Base-by-base conservation (phyloP, 1,140 invertebrate species). In the Eriosoma lanigerum region DNA sequence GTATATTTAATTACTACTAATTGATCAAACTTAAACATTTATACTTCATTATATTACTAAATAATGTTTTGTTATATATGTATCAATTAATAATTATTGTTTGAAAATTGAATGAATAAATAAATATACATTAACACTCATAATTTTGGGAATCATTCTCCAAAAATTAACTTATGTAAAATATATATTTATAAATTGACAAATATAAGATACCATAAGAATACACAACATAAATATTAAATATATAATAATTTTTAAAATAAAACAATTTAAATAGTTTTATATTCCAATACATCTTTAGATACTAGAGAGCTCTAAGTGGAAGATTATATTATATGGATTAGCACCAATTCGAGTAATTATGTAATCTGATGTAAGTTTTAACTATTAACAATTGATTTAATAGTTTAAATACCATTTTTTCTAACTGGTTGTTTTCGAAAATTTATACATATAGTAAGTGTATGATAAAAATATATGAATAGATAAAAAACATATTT, bases 291-390 rank as follows among this genome's bases (percentile, higher is more conserved):
- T 68, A 68, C 44, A 46, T 21, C 1, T 68, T 68, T 68, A n/a
- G 38, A 68, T 24, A 17, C 66, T 48, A 68, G 15, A 62, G 60
- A 68, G 21, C 66, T 68, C 3, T 4, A 68, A 68, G 21, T 68
- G 64, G 64, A 68, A 68, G 66, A 68, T 46, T 68, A n/a, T 10
- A 64, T 62, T 32, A n/a, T 38, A 38, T 38, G 13, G 32, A 48
- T 68, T 68, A 68, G 66, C 66, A 68, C 66, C 66, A 48, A 68
- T 24, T 48, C 48, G 12, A 68, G 21, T 68, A 68, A 68, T 66
- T 44, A 44, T 68, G 62, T 38, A 24, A 48, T 46, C 6, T 66
- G 19, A 44, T 46, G 44, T 66, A 13, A 38, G 19, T 44, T 46
- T 21, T n/a, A 46, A 68, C 19, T 46, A 68, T 68, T 68, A 68